phyloP scores from a whole-genome alignment of 1,140 invertebrate species.

The Pomacea maculata region DNA sequence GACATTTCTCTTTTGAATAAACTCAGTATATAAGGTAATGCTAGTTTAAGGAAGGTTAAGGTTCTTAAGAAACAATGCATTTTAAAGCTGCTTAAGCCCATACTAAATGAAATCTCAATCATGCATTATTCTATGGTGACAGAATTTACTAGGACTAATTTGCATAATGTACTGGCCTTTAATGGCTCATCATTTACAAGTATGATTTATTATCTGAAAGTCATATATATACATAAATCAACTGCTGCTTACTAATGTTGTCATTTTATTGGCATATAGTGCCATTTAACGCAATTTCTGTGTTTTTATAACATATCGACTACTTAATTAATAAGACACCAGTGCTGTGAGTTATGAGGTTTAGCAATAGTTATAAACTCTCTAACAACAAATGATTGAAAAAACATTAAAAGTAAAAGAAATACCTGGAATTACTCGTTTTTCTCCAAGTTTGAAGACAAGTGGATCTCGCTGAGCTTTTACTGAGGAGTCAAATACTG shows the following conservation, averaged over 20 bases:
- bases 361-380: background rate
- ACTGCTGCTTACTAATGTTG: background rate
- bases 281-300: background rate
- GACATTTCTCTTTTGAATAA: too few relatives aligned
- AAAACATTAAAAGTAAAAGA: background rate
- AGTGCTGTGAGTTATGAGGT: background rate
- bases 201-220: too few relatives aligned
- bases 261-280: background rate
- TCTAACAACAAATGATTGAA: background rate
- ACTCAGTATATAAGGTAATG: too few relatives aligned
- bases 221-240: background rate
- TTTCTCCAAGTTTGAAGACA: conserved; percentile 26
- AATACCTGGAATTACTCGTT: conserved; percentile 30
- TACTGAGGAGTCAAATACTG: conserved; percentile 34
- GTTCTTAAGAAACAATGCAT: too few relatives aligned
- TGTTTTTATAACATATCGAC: background rate
- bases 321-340: background rate
- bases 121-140: too few relatives aligned
- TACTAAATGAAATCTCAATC: too few relatives aligned
- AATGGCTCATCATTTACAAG: too few relatives aligned
- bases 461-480: conserved; percentile 31
- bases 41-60: too few relatives aligned
- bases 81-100: too few relatives aligned
- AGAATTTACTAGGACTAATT: too few relatives aligned
- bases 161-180: too few relatives aligned